phyloP scores from a whole-genome alignment of 92 coral and sea anemone species.

The Scolanthus callimorphus region DNA sequence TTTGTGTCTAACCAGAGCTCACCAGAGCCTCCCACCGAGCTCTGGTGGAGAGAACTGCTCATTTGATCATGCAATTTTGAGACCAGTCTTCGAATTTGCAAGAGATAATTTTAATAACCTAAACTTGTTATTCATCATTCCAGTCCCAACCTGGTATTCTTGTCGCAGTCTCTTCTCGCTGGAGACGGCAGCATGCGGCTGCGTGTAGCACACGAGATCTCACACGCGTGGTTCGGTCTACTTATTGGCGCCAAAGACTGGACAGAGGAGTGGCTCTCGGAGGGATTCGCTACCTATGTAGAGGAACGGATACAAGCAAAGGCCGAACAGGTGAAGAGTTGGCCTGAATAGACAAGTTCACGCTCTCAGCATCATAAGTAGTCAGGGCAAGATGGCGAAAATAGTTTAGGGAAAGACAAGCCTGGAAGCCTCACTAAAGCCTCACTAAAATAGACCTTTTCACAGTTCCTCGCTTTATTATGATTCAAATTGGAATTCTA shows the following conservation, averaged over 20 bases:
- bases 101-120: not conserved
- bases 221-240: constrained; percentile 99
- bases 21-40: too few species aligned
- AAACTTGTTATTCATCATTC: constrained; percentile 6
- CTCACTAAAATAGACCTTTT: too few species aligned
- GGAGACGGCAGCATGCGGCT: constrained; percentile 89
- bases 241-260: constrained; percentile 96
- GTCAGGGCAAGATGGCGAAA: too few species aligned
- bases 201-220: constrained; percentile 95
- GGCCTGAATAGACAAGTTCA: too few species aligned
- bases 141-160: constrained; percentile 94
- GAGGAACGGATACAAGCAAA: constrained; percentile 88
- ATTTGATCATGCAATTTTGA: too few species aligned
- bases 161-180: constrained; percentile 95
- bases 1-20: too few species aligned
- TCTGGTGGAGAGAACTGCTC: too few species aligned
- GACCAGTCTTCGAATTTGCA: not conserved
- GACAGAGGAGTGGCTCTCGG: constrained; percentile 98
- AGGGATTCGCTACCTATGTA: constrained; percentile 91
- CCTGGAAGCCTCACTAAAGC: too few species aligned
- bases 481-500: too few species aligned
- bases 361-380: too few species aligned
- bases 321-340: constrained; percentile 75
- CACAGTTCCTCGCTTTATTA: too few species aligned
- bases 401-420: too few species aligned